Evolutionary conservation across 2,797 vertebrate genomes (phyloP).

Genomic region (Melanotaenia boesemani): DNA sequence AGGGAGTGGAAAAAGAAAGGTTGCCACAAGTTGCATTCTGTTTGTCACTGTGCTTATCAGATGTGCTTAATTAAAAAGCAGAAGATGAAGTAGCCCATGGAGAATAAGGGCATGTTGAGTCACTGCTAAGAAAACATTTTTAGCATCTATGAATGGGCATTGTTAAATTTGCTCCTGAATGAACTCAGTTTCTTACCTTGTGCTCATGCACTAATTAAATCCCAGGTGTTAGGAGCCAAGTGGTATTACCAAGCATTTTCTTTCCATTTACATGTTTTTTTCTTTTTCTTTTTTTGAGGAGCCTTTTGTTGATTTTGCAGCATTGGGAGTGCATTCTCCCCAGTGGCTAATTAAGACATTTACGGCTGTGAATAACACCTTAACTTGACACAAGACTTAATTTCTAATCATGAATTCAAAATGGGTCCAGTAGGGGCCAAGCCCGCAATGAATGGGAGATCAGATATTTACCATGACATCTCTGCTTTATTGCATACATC

Average conservation of each 20-base stretch:
- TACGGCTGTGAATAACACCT: constrained; percentile 70
- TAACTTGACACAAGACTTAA: constrained; percentile 77
- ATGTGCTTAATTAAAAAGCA: constrained; percentile 62
- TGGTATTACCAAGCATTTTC: constrained; percentile 50
- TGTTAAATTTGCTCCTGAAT: constrained; percentile 36
- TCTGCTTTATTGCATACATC: constrained; percentile 78
- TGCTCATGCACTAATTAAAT: constrained; percentile 44
- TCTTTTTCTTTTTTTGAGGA: constrained; percentile 35
- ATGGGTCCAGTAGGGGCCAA: constrained; percentile 40
- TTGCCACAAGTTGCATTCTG: constrained; percentile 45
- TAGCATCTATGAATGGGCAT: constrained; percentile 36
- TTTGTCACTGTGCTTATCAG: constrained; percentile 62
- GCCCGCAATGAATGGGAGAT: constrained; percentile 72
- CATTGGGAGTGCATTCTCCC: constrained; percentile 59
- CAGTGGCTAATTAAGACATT: constrained; percentile 66
- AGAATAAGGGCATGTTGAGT: constrained; percentile 60
- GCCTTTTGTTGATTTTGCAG: constrained; percentile 60
- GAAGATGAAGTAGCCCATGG: constrained; percentile 41
- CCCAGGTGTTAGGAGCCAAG: constrained; percentile 64
- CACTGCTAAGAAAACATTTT: constrained; percentile 52
- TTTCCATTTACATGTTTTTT: constrained; percentile 62
- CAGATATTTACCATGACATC: constrained; percentile 76
- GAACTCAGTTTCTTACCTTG: constrained; percentile 42
- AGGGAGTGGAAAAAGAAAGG: constrained; percentile 47
- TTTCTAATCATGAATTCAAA: constrained; percentile 81